Evolutionary conservation across 2,113 vertebrate species (phyloP).

Genomic region (Paramormyrops kingsleyae): DNA sequence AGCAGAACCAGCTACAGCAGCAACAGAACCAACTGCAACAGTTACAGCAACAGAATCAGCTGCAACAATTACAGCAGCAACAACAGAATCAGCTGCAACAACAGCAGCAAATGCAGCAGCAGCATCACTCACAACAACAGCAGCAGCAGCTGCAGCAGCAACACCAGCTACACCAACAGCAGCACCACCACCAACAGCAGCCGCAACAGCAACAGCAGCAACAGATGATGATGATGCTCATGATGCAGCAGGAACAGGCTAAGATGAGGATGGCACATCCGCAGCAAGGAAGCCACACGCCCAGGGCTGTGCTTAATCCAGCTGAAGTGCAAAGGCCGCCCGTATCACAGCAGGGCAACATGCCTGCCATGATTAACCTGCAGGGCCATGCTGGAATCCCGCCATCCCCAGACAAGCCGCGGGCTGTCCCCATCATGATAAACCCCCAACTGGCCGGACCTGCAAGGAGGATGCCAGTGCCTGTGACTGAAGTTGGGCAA

Average conservation of each 20-base stretch:
- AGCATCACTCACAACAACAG: constrained; percentile 57
- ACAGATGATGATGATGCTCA: constrained; percentile 92
- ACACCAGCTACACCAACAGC: constrained; percentile 47
- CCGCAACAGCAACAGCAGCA: constrained; percentile 63
- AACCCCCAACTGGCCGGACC: constrained; percentile 71
- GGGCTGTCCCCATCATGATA: constrained; percentile 76
- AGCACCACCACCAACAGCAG: constrained; percentile 58
- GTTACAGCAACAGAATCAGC: constrained; percentile 47
- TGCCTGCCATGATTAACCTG: constrained; percentile 71
- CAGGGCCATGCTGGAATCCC: constrained; percentile 63
- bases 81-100: constrained; percentile 48
- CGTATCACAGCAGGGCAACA: constrained; percentile 54
- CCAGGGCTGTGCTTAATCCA: constrained; percentile 56
- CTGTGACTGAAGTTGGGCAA: constrained; percentile 78
- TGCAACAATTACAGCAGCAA: constrained; percentile 53
- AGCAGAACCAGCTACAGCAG: constrained; percentile 22
- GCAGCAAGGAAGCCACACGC: constrained; percentile 53
- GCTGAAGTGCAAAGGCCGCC: constrained; percentile 63
- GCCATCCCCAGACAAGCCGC: constrained; percentile 71
- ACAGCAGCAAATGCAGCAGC: constrained; percentile 56
- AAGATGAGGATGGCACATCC: constrained; percentile 74
- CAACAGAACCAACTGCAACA: constrained; percentile 34
- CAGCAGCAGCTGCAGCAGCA: constrained; percentile 58
- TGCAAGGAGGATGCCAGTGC: constrained; percentile 81
- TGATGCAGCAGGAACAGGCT: constrained; percentile 81